Evolutionary conservation across 2,888 invertebrate species (phyloP).

Genomic region (Disparrhopalites patrizii): DNA sequence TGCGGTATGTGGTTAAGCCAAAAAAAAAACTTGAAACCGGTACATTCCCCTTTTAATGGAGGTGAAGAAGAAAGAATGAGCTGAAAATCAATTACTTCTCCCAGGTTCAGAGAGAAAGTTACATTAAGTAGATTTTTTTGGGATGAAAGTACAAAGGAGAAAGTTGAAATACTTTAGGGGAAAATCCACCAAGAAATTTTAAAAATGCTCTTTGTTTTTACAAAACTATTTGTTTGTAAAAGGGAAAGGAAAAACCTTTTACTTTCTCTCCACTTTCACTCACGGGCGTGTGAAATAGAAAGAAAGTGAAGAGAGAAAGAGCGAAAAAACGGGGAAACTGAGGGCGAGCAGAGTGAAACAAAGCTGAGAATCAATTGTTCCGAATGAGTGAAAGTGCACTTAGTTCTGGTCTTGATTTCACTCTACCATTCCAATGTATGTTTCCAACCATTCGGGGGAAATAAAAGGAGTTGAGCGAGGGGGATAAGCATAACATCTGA

Average conservation of each 20-base stretch:
- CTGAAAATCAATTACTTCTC: too few relatives aligned
- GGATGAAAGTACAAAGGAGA: too few relatives aligned
- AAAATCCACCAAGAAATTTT: too few relatives aligned
- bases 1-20: too few relatives aligned
- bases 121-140: too few relatives aligned
- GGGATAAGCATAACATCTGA: background rate
- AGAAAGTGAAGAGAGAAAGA: background rate
- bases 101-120: too few relatives aligned
- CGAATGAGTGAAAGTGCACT: conserved; percentile 27
- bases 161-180: too few relatives aligned
- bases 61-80: too few relatives aligned
- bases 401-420: background rate
- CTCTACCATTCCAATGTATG: background rate
- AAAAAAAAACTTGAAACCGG: too few relatives aligned
- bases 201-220: conserved; percentile 18
- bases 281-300: background rate
- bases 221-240: conserved; percentile 13
- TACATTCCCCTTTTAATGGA: too few relatives aligned
- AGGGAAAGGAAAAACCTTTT: background rate
- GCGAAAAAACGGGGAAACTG: background rate
- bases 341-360: background rate
- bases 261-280: background rate
- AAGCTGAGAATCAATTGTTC: conserved; percentile 24
- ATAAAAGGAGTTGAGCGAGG: background rate
- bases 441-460: background rate